Evolutionary conservation across 2,113 vertebrate genomes (phyloP).

Genomic region (Burhinus bistriatus): DNA sequence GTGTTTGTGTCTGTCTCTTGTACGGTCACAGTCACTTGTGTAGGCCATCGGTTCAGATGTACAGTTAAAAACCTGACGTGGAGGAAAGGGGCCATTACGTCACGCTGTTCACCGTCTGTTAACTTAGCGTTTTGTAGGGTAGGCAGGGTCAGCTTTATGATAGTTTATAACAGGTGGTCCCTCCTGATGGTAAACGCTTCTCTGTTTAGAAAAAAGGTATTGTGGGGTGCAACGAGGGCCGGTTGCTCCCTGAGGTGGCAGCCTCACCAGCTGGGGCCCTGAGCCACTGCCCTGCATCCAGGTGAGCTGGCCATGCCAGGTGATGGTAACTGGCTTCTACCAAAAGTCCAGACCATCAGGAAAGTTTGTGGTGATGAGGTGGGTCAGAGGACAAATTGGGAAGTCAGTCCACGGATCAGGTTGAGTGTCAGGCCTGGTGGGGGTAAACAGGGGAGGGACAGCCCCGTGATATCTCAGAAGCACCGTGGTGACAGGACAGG

Average conservation of each 20-base stretch:
- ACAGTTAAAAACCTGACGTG: not conserved
- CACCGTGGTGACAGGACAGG: accelerated
- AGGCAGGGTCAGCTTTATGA: not conserved
- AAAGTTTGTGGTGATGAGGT: not conserved
- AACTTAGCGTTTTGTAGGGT: not conserved
- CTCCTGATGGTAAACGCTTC: not conserved
- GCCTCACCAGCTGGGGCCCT: not conserved
- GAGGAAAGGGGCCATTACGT: not conserved
- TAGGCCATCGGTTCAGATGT: accelerated
- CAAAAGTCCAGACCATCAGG: not conserved
- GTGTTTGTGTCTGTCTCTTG: not conserved
- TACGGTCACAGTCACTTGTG: not conserved
- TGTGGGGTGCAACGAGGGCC: not conserved
- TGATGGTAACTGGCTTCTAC: not conserved
- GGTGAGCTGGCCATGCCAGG: accelerated
- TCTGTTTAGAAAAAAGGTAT: too few relatives aligned
- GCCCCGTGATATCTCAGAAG: not conserved
- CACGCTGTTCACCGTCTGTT: not conserved
- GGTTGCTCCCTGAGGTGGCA: not conserved
- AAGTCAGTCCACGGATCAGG: not conserved
- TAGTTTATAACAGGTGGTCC: not conserved
- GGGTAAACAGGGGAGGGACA: not conserved
- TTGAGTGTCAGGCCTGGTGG: not conserved
- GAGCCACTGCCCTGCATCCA: not conserved
- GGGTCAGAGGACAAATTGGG: not conserved